Conservation (phyloP, 2,888 invertebrate genomes). For the Cantharis lateralis region DNA sequence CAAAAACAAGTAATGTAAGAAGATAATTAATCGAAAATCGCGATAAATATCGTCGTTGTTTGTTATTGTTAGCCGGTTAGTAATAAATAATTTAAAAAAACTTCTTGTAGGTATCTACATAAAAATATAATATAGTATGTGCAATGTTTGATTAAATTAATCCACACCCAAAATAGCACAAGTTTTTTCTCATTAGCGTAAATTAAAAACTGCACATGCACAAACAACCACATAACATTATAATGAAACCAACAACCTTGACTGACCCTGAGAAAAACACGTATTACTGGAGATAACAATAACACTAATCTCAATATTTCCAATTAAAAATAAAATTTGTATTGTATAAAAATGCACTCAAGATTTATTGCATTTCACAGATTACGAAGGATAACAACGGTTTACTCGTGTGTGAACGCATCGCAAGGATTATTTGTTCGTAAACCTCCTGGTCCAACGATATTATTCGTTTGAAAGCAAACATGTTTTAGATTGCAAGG, state of each 20-base stretch:
- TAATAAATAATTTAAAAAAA: neutral
- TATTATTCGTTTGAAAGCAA: neutral
- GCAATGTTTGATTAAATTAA: neutral
- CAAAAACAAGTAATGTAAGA: neutral
- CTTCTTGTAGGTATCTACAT: neutral
- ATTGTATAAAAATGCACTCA: neutral
- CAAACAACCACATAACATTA: neutral
- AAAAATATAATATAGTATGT: neutral
- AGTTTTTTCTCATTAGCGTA: neutral
- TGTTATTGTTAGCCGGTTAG: neutral
- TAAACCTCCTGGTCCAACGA: neutral
- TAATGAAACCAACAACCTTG: neutral
- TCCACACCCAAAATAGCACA: neutral
- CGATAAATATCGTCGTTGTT: neutral
- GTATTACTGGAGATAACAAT: neutral
- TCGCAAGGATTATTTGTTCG: neutral
- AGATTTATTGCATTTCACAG: neutral
- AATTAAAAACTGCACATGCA: neutral
- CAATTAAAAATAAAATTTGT: neutral
- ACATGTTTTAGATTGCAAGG: neutral
- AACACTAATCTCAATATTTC: neutral
- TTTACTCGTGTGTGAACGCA: neutral
- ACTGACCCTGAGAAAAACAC: neutral
- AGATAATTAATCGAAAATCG: too few species aligned
- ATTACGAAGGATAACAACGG: neutral